Evolutionary conservation across 1,140 invertebrate species (phyloP).

Genomic region (Drosophila funebris): DNA sequence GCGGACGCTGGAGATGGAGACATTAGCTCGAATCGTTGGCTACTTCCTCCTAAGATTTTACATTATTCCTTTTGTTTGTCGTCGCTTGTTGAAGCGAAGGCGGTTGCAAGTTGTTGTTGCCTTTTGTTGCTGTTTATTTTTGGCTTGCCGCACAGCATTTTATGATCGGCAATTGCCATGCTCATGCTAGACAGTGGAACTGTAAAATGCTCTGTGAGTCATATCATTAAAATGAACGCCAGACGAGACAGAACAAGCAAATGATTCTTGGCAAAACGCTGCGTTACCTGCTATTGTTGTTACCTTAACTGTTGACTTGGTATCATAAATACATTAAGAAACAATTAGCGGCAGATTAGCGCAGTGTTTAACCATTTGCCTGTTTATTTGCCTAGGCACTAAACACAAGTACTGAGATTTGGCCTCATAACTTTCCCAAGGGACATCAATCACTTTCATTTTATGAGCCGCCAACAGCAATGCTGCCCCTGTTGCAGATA

Average conservation of each 20-base stretch:
- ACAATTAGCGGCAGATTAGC: conserved; percentile 73
- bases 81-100: conserved; percentile 27
- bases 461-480: conserved; percentile 48
- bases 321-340: conserved; percentile 70
- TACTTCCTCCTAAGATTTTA: conserved; percentile 61
- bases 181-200: conserved; percentile 11
- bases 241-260: conserved; percentile 48
- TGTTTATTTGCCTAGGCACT: conserved; percentile 31
- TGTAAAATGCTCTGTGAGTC: conserved; percentile 59
- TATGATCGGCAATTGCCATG: conserved; percentile 60
- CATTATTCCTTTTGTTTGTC: conserved; percentile 66
- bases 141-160: conserved; percentile 46
- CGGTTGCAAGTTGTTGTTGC: conserved; percentile 32
- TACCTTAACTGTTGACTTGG: conserved; percentile 22
- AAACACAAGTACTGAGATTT: conserved; percentile 18
- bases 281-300: conserved; percentile 15
- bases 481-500: conserved; percentile 41
- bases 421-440: conserved; percentile 13
- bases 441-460: conserved; percentile 62
- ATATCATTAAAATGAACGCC: conserved; percentile 43
- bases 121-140: conserved; percentile 48
- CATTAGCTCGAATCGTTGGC: conserved; percentile 5
- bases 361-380: conserved; percentile 23
- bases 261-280: conserved; percentile 8
- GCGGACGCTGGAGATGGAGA: conserved; percentile 10